Evolutionary conservation across 2,797 vertebrate genomes (phyloP).

Genomic region (Podargus strigoides): DNA sequence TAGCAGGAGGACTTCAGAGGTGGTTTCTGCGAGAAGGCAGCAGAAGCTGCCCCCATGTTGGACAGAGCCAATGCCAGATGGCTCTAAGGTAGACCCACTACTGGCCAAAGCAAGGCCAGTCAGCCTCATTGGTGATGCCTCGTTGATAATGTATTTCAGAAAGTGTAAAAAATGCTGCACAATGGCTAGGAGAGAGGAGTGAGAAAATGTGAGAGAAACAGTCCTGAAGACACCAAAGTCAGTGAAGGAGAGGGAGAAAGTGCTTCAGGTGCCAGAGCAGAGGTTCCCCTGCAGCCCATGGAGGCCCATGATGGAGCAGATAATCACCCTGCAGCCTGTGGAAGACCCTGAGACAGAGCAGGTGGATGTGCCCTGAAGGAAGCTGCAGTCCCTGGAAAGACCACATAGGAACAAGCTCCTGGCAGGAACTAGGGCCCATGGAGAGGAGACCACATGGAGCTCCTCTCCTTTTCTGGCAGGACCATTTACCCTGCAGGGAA

Average conservation of each 20-base stretch:
- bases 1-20: fast-evolving
- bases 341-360: not conserved
- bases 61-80: too few species aligned
- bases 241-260: not conserved
- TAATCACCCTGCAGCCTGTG: too few species aligned
- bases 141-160: not conserved
- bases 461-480: not conserved
- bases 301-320: not conserved
- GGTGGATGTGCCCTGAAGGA: not conserved
- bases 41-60: not conserved
- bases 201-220: not conserved
- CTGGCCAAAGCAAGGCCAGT: not conserved
- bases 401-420: not conserved
- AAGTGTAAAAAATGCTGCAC: not conserved
- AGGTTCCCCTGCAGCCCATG: not conserved
- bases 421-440: fast-evolving
- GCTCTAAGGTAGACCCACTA: not conserved
- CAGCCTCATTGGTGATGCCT: fast-evolving
- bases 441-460: fast-evolving
- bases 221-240: not conserved
- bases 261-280: fast-evolving
- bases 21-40: not conserved
- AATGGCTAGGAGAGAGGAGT: not conserved
- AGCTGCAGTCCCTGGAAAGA: fast-evolving
- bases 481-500: not conserved